A percentile compares a stretch with the other conserved stretches of the same genome.
These are phyloP conservation scores for Catharus minimus DNA, from an alignment of 2,113 vertebrate genomes.

Conservation along the genomic window DNA sequence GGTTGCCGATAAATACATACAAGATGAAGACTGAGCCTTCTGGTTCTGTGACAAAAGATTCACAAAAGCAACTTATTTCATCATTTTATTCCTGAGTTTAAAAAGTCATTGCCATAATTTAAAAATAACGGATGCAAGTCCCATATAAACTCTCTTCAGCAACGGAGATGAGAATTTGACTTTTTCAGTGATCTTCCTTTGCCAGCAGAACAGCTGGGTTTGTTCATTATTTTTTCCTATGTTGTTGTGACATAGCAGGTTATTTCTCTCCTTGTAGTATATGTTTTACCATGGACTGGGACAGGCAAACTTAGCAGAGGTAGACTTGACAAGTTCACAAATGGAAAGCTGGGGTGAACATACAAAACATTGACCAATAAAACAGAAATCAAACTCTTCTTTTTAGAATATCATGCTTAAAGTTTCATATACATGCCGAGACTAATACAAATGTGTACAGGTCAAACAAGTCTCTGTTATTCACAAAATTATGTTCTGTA, in stretches of 20 bases:
- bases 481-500: not conserved
- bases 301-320: not conserved
- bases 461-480: not conserved
- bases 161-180: not conserved
- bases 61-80: not conserved
- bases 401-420: not conserved
- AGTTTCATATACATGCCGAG: not conserved
- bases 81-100: slow-evolving; percentile 22
- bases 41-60: not conserved
- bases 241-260: not conserved
- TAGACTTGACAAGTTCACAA: not conserved
- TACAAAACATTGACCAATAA: not conserved
- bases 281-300: not conserved
- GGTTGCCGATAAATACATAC: not conserved
- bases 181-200: not conserved
- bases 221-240: not conserved
- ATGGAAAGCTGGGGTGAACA: not conserved
- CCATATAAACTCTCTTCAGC: not conserved
- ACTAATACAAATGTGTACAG: not conserved
- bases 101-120: not conserved
- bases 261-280: not conserved
- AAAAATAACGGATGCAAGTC: not conserved
- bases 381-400: not conserved
- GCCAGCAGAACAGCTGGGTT: not conserved
- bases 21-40: not conserved